A percentile compares a stretch with the other conserved stretches of the same genome.
Evolutionary conservation across 2,888 invertebrate species (phyloP).

Genomic region (Ephialtes manifestator): DNA sequence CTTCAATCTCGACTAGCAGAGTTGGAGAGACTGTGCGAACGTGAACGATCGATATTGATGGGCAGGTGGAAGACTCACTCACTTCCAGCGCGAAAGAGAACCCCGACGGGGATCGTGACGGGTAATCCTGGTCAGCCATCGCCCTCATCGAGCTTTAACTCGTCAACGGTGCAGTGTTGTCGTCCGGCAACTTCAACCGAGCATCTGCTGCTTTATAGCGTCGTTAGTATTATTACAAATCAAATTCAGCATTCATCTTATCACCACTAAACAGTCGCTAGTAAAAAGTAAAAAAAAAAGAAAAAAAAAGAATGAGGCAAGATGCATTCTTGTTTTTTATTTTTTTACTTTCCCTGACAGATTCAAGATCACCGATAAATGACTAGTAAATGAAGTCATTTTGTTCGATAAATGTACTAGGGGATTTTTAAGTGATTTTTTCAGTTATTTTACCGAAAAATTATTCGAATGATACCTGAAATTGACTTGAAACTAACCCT

Average conservation of each 20-base stretch:
- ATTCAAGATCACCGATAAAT: too few relatives aligned
- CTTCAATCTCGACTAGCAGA: slow-evolving; percentile 95
- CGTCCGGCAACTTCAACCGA: slow-evolving; percentile 94
- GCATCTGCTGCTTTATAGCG: slow-evolving; percentile 87
- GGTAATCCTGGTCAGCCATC: slow-evolving; percentile 80
- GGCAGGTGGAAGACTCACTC: slow-evolving; percentile 97
- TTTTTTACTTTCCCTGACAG: too few relatives aligned
- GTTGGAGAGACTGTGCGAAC: slow-evolving; percentile 92
- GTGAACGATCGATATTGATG: slow-evolving; percentile 94
- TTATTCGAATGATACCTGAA: too few relatives aligned
- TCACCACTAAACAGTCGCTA: too few relatives aligned
- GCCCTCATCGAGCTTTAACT: slow-evolving; percentile 81
- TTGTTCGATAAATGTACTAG: too few relatives aligned
- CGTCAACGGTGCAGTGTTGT: slow-evolving; percentile 88
- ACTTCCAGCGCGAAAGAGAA: slow-evolving; percentile 94
- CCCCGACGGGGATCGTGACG: slow-evolving; percentile 87
- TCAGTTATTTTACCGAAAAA: too few relatives aligned
- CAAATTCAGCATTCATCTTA: not conserved
- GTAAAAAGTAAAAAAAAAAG: too few relatives aligned
- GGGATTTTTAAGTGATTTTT: too few relatives aligned
- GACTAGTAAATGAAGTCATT: too few relatives aligned
- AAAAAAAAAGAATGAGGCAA: too few relatives aligned
- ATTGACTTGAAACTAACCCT: too few relatives aligned
- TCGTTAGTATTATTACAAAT: slow-evolving; percentile 77
- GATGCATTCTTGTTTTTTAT: too few relatives aligned